These are phyloP conservation scores for Mustelus asterias DNA, from an alignment of 2,113 vertebrate genomes.

Conservation along the genomic window DNA sequence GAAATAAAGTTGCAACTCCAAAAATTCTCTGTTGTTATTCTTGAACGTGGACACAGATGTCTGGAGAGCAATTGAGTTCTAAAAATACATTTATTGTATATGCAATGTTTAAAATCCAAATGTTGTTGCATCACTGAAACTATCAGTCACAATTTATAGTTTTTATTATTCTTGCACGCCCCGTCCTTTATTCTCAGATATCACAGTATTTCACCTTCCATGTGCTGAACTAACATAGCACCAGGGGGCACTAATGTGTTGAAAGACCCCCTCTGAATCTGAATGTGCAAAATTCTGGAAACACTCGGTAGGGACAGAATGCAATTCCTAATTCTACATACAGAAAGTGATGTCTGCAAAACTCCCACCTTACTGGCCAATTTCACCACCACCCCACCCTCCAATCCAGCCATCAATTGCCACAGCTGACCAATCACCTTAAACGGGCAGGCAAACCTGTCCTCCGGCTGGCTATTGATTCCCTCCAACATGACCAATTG, in stretches of 20 bases:
- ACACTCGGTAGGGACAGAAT: no score
- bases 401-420: neutral
- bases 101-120: neutral
- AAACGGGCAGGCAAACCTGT: neutral
- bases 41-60: neutral
- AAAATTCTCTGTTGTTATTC: neutral
- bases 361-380: no score
- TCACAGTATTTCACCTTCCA: neutral
- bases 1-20: slow-evolving; percentile 27
- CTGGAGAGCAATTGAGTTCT: neutral
- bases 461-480: no score
- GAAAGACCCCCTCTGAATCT: neutral
- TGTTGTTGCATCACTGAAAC: neutral
- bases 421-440: neutral
- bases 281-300: no score
- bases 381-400: no score
- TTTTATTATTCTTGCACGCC: neutral
- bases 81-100: neutral
- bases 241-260: neutral
- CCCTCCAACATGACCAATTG: neutral
- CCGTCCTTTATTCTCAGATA: neutral
- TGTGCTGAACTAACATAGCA: neutral
- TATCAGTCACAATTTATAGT: neutral
- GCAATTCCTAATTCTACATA: no score
- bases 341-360: no score